A percentile compares a stretch with the other conserved stretches of the same genome.
These are phyloP conservation scores for Nematopogon swammerdamellus DNA, from an alignment of 2,888 invertebrate species.

Conservation along the genomic window DNA sequence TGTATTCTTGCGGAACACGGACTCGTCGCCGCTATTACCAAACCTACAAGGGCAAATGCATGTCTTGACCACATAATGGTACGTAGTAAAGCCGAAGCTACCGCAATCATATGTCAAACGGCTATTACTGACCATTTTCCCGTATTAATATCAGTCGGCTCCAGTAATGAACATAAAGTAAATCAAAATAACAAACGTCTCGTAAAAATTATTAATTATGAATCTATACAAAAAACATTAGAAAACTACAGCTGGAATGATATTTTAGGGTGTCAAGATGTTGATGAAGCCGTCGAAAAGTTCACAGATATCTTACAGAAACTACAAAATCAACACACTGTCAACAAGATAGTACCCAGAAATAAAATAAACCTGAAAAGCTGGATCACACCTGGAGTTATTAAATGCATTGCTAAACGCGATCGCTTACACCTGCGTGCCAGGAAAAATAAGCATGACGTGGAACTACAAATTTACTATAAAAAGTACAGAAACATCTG, in stretches of 20 bases:
- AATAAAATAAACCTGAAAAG: background rate
- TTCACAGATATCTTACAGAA: no score
- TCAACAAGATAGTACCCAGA: no score
- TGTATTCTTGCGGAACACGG: background rate
- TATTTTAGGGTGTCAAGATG: no score
- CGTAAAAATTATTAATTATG: no score
- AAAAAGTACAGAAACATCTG: no score
- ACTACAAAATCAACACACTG: no score
- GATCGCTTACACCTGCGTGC: background rate
- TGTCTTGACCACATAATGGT: background rate
- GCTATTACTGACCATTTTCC: background rate
- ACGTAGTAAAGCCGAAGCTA: background rate
- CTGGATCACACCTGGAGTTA: no score
- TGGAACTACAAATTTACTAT: constrained; percentile 1
- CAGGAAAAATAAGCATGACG: background rate
- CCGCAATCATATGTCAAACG: background rate
- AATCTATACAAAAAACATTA: no score
- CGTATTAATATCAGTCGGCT: background rate
- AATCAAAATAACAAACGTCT: no score
- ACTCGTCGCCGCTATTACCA: background rate
- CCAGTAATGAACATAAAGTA: background rate
- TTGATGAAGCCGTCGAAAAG: no score
- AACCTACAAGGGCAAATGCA: background rate
- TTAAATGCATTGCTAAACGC: no score
- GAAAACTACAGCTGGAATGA: no score